Evolutionary conservation across 2,797 vertebrate species (phyloP), one percentile per base, ranked within the genome.

Genomic region (Discoglossus pictus): DNA sequence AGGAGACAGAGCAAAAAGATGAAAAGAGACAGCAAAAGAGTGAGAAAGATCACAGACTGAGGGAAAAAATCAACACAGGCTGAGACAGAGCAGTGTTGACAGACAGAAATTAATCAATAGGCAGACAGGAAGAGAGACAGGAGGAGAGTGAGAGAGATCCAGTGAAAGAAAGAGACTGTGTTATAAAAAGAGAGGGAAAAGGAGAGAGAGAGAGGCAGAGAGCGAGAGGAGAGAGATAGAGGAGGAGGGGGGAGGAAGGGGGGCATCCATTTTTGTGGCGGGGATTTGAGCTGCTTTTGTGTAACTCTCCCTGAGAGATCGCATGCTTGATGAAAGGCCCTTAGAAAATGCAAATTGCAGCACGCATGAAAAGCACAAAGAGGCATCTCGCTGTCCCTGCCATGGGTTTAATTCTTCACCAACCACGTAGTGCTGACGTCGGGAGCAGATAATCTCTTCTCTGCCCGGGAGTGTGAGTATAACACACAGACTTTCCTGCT

Each of bases 301-400:
- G 68, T 71, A 71, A 71, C 68, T 65, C 68, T 71, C 68, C 68
- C 68, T 71, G 68, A 71, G 68, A 71, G 68, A 71, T 71, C 68
- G 68, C 68, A 64, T 71, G 68, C 68, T 71, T 71, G 68, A 71
- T 71, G 68, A 71, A 71, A 71, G 68, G 68, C 68, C 68, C 68
- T 71, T 71, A 71, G 68, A 71, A 71, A 71, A 71, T 71, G 68
- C 68, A 71, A 71, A 71, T 71, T 71, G 68, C 68, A 71, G 68
- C 68, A 71, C 68, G 68, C 68, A 71, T 71, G 68, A 71, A 71
- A 71, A 71, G 68, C 68, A 71, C 68, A 71, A 71, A 71, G 68
- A 71, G 68, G 68, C 68, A 71, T 71, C 68, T 71, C 68, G 68
- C 68, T 71, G 68, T 64, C 68, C 68, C 68, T 71, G 68, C 68